phyloP scores from a whole-genome alignment of 2,888 invertebrate genomes.

The Phyto melanocephala region DNA sequence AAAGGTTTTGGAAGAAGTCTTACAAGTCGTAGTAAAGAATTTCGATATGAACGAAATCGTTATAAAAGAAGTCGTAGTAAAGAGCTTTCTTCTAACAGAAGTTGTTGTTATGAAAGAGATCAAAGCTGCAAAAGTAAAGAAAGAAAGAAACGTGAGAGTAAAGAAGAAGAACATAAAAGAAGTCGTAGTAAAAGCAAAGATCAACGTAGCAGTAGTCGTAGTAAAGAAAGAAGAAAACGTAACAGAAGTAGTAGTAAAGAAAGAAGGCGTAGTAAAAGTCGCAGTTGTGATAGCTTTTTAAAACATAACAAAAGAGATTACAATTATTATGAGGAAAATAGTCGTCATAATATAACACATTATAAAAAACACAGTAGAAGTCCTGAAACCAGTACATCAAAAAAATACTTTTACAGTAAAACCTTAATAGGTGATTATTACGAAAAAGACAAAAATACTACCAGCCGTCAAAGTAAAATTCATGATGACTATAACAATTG shows the following conservation, averaged over 20 bases:
- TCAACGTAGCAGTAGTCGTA: background rate
- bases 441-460: background rate
- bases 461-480: background rate
- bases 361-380: slow-evolving; percentile 14
- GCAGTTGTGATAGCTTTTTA: background rate
- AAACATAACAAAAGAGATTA: background rate
- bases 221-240: background rate
- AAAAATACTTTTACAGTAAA: no score
- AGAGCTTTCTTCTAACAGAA: background rate
- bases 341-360: slow-evolving; percentile 15
- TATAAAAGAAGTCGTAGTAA: background rate
- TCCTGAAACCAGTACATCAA: background rate
- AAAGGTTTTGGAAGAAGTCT: no score
- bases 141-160: no score
- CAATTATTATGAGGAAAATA: background rate
- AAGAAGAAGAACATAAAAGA: background rate
- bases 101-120: background rate
- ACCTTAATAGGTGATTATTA: no score
- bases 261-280: background rate
- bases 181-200: background rate
- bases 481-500: background rate
- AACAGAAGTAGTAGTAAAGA: background rate
- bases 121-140: background rate
- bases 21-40: background rate
- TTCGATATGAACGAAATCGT: background rate